Base-by-base conservation (phyloP, 2,113 vertebrate species). In the Podarcis cretensis region DNA sequence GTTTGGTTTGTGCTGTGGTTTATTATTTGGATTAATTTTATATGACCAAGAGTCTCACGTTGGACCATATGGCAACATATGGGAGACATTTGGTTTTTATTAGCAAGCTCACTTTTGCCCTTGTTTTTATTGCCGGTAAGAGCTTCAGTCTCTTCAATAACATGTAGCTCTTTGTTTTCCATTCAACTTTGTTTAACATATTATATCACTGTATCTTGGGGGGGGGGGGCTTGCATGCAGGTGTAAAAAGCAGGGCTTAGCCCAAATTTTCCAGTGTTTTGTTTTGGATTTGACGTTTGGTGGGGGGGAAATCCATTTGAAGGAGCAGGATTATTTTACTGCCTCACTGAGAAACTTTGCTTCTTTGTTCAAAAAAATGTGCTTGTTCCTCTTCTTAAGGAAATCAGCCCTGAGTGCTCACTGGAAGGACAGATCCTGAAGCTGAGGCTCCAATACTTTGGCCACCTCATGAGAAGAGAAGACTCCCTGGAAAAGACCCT, bases 81-180 rank as follows among this genome's bases (percentile, higher is more conserved):
- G 88, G 90, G 93, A 93, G 25, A 87, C 85, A 76, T 93, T 95
- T 95, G 86, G 90, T 93, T 95, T 83, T 93, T 78, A 83, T 92
- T 90, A 86, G 37, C 85, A 86, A 94, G 88, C 8, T 89, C 8
- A 66, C 91, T 90, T 94, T 93, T 40, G 35, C 82, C 63, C 88
- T 92, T 90, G 66, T 8, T 87, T 92, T 69, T 92, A 66, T 91
- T 93, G 89, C 93, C 81, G 91, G 79, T 82, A 66, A 80, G n/a
- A 83, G 3, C 35, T 94, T 90, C 82, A 92, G 89, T 92, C 73
- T 73, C 80, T 94, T 95, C 93, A 96, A 95, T 92, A 88, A 92
- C 79, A 92, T 8, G 1, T 80, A 93, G 74, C 5, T 8, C 74
- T 93, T 93, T 69, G 87, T 94, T 92, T 93, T 93, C 92, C 92